These are phyloP conservation scores for Gobio occitaniae DNA, from an alignment of 2,797 vertebrate genomes.

Conservation along the genomic window DNA sequence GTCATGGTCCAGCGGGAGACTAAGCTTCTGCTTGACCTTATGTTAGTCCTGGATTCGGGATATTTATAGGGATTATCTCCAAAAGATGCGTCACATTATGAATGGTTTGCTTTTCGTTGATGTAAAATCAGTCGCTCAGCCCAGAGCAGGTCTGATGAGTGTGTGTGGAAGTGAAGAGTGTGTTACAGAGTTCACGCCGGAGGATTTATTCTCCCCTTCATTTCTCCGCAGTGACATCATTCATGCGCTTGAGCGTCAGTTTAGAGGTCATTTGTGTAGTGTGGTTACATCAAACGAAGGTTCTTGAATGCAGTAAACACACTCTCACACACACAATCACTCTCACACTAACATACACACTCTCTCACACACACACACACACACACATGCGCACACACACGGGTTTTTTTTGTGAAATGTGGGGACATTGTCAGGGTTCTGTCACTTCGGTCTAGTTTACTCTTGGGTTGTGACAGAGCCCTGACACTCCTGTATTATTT, in stretches of 20 bases:
- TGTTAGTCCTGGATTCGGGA: constrained; percentile 42
- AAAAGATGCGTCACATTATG: constrained; percentile 52
- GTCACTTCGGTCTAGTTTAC: too few relatives aligned
- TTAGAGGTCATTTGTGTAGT: background rate
- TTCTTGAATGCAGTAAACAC: too few relatives aligned
- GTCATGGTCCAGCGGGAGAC: constrained; percentile 48
- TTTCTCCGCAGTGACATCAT: background rate
- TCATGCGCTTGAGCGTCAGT: too few relatives aligned
- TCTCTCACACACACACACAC: too few relatives aligned
- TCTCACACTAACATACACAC: too few relatives aligned
- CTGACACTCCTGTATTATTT: too few relatives aligned
- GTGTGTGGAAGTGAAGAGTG: background rate
- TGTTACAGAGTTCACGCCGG: background rate
- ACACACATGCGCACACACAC: too few relatives aligned
- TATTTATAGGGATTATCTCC: constrained; percentile 56
- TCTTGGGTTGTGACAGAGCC: too few relatives aligned
- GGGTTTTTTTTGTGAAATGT: too few relatives aligned
- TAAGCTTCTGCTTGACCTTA: constrained; percentile 68
- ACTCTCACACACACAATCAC: too few relatives aligned
- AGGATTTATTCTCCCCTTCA: background rate
- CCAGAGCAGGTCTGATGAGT: background rate
- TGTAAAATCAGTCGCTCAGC: background rate
- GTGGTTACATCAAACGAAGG: too few relatives aligned
- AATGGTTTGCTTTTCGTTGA: constrained; percentile 52
- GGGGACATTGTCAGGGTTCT: too few relatives aligned